These are phyloP conservation scores for Alexandromys fortis DNA, from an alignment of 2,113 vertebrate species.

Conservation along the genomic window DNA sequence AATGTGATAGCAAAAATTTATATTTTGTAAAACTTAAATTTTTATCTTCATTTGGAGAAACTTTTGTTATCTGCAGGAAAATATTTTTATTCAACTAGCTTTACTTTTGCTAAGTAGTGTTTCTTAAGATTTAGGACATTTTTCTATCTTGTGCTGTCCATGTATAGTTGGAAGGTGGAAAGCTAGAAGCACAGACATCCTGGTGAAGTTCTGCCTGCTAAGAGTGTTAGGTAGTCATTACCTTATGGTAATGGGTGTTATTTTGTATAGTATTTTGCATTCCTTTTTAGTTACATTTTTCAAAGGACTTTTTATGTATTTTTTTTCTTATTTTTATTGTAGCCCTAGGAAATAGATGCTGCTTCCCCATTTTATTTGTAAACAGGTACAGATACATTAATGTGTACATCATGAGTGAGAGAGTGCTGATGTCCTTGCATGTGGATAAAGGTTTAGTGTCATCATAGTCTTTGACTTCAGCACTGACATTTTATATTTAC, in stretches of 20 bases:
- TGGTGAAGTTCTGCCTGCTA: not conserved
- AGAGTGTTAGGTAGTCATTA: not conserved
- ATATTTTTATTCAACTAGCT: not conserved
- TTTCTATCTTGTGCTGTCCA: not conserved
- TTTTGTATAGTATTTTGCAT: not conserved
- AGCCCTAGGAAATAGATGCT: constrained; percentile 1
- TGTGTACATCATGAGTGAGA: not conserved
- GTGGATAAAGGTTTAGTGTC: not conserved
- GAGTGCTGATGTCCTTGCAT: not conserved
- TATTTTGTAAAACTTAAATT: constrained; percentile 7
- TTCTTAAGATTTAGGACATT: constrained; percentile 50
- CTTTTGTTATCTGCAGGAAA: not conserved
- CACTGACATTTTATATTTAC: constrained; percentile 38
- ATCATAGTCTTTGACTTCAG: not conserved
- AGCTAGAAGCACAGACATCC: not conserved
- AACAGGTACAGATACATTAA: not conserved
- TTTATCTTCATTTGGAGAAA: not conserved
- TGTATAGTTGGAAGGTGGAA: not conserved
- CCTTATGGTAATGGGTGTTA: not conserved
- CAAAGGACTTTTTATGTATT: not conserved
- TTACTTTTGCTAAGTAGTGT: constrained; percentile 34
- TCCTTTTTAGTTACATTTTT: constrained; percentile 54
- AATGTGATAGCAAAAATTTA: not conserved
- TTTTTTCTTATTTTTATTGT: constrained; percentile 39
- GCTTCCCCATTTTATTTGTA: constrained; percentile 6